Base-by-base conservation (phyloP, 1,140 invertebrate species). In the Trialeurodes vaporariorum region DNA sequence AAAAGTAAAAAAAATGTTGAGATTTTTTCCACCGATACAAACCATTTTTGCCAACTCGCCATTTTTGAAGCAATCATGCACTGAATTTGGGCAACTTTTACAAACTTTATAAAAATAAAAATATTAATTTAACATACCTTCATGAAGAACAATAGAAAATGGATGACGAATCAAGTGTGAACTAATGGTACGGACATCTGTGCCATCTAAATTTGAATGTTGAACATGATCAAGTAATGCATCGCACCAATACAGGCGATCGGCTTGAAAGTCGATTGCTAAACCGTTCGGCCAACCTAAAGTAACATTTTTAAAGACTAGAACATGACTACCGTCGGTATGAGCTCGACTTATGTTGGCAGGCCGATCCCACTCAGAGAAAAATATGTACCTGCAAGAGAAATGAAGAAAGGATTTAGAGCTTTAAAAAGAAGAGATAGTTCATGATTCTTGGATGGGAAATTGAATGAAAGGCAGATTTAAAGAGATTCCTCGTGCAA, bases 281-380 rank as follows among this genome's bases (percentile, higher is more conserved):
- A 98, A 78, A 34, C 95, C 95, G 76, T 98, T 98, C 0, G 96
- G 96, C 92, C 95, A 96, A 1, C 95, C 96, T 0, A 98, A 81
- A 0, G 96, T 92, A 0, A 96, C 85, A 75, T 96, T 94, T 63
- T 90, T 87, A 75, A 99, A 98, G 0, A 96, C 90, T 11, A 91
- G 79, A 2, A 94, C 79, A 67, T 91, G 89, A 1, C 84, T 87
- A 0, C 94, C 95, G 76, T 98, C 95, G 0, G 92, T 87, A 68
- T 91, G 87, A 0, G 92, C 92, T 70, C 94, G 80, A 64, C 92
- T 95, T 49, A 98, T 98, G 74, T 96, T 97, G 0, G 95, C 95
- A 0, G 95, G 95, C 21, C 95, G 82, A 76, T 97, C 94, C 91
- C 94, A 96, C 77, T 97, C 94, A 0, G 94, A 96, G 79, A 94